Evolutionary conservation across 1,140 invertebrate genomes (phyloP), one percentile per base, ranked within the genome.

Genomic region (Drosophila pseudoananassae): DNA sequence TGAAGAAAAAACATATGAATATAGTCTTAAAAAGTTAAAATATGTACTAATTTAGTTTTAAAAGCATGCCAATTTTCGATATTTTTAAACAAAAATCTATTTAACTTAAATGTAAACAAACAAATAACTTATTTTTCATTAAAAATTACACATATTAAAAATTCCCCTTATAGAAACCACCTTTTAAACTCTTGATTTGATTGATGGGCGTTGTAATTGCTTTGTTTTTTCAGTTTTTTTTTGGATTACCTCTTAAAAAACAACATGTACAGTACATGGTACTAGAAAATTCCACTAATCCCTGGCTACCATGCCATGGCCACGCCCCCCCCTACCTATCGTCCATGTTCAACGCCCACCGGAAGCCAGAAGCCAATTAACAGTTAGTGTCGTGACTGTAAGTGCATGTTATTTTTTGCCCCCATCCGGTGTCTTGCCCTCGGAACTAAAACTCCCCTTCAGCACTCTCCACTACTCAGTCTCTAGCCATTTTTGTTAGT

Each of bases 331-430:
- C 3, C 8, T 2, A 9, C 31, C 31, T 10, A 8, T 6, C 27
- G 8, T 29, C 20, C 9, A 8, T 8, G 15, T 31, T 17, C n/a
- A 43, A 15, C n/a, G 40, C 40, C 40, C 20, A 25, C 29, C 40
- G 12, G 20, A 17, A 59, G n/a, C 70, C 40, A 54, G 71, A 65
- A 78, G 76, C 56, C 76, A 78, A 78, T 78, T 78, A 78, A 74
- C 76, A 73, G 76, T 78, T 73, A 78, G 69, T 66, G 69, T 55
- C 63, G 56, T 64, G 53, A 49, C 46, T 68, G 56, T 59, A 38
- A 76, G 15, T 57, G 66, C 66, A 71, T 64, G 58, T 66, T 66
- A 66, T 57, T 54, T 54, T 54, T 54, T 46, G 8, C 49, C 61
- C 12, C 61, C 49, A 29, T 46, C 47, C 61, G 57, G 43, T 65